Evolutionary conservation across 1,140 invertebrate species (phyloP).

Genomic region (Eriosoma lanigerum): DNA sequence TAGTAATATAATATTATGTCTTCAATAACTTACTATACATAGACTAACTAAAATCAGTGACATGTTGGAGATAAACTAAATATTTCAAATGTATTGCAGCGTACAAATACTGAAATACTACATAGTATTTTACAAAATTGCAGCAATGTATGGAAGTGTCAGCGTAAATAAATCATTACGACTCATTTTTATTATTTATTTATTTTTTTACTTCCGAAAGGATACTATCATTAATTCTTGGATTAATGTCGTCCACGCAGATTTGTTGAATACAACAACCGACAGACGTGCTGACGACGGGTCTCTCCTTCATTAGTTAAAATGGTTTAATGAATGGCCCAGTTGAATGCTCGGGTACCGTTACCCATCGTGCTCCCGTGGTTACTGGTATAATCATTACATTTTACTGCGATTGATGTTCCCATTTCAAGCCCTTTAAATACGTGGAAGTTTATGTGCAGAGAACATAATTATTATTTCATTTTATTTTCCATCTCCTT

Average conservation of each 20-base stretch:
- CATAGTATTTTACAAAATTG: no score
- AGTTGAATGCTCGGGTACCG: not conserved
- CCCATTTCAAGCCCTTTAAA: not conserved
- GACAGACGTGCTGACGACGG: conserved; percentile 22
- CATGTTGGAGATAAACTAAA: no score
- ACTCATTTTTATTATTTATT: not conserved
- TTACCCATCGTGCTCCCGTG: not conserved
- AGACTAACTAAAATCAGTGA: no score
- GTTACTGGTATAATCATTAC: not conserved
- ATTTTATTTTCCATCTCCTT: no score
- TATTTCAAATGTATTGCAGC: no score
- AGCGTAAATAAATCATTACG: not conserved
- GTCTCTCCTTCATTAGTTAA: conserved; percentile 15
- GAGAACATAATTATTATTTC: no score
- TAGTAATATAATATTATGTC: no score
- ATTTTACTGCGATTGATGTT: conserved; percentile 25
- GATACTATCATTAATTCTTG: conserved; percentile 11
- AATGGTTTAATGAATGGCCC: not conserved
- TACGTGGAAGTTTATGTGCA: not conserved
- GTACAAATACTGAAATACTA: no score
- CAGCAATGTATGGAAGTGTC: not conserved
- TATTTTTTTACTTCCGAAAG: conserved; percentile 3
- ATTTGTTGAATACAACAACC: conserved; percentile 5
- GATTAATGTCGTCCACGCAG: conserved; percentile 23
- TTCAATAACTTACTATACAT: no score